Evolutionary conservation across 2,113 vertebrate genomes (phyloP).

Genomic region (Excalfactoria chinensis): DNA sequence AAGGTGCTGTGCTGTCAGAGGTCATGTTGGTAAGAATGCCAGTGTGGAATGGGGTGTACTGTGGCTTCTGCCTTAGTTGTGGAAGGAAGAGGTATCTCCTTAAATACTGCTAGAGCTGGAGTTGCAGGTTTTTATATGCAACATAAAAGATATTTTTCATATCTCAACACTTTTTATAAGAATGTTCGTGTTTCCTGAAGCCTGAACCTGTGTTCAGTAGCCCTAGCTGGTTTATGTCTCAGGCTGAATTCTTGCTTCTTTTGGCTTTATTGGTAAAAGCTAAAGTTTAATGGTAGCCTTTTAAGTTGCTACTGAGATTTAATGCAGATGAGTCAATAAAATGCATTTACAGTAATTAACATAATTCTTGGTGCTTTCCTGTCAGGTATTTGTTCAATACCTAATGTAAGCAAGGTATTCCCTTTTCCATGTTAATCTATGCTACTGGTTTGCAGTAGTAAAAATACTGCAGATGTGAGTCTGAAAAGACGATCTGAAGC

Average conservation of each 20-base stretch:
- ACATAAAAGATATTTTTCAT: background rate
- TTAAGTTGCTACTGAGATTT: background rate
- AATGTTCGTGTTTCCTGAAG: background rate
- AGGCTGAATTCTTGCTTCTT: background rate
- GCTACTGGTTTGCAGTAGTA: background rate
- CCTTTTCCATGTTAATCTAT: background rate
- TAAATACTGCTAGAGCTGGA: background rate
- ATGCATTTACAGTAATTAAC: background rate
- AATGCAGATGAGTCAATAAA: background rate
- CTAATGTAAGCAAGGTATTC: background rate
- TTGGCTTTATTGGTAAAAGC: background rate
- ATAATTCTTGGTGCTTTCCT: background rate
- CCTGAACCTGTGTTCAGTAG: background rate
- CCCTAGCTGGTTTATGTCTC: background rate
- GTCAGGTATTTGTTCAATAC: background rate
- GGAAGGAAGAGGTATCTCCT: background rate
- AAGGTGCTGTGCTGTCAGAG: fast-evolving
- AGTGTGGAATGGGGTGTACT: background rate
- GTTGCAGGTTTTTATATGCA: background rate
- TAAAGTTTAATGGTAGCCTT: background rate
- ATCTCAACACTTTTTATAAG: background rate
- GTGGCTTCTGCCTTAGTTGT: background rate
- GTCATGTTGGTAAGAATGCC: background rate
- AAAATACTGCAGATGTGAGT: background rate
- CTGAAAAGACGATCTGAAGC: background rate